Conservation (phyloP, 53 echinoderm and acorn worm genomes). For the Glandiceps talaboti region DNA sequence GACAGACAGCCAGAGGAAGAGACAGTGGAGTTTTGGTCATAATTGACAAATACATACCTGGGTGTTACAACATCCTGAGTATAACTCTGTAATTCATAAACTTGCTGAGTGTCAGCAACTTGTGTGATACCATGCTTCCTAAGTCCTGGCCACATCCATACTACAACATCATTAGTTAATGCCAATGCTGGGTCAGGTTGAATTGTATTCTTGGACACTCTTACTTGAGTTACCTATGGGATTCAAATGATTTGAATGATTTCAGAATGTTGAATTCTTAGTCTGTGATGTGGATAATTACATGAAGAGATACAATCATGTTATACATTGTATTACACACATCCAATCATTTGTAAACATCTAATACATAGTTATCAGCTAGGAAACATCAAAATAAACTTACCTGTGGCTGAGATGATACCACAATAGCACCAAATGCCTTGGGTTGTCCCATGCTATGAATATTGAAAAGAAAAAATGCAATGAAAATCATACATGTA, state of each 20-base stretch:
- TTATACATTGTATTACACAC: too few species aligned
- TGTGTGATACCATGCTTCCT: slow-evolving; percentile 47
- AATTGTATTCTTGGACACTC: slow-evolving; percentile 41
- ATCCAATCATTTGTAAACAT: too few species aligned
- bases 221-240: slow-evolving; percentile 48
- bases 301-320: too few species aligned
- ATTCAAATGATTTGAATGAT: too few species aligned
- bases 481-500: too few species aligned
- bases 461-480: too few species aligned
- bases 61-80: slow-evolving; percentile 62
- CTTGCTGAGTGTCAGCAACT: slow-evolving; percentile 45
- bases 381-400: background rate
- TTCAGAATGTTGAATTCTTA: too few species aligned
- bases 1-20: too few species aligned
- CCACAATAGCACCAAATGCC: slow-evolving; percentile 55
- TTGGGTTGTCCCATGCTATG: slow-evolving; percentile 47
- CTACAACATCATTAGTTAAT: slow-evolving; percentile 47
- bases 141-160: slow-evolving; percentile 68
- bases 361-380: too few species aligned
- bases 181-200: slow-evolving; percentile 58
- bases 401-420: slow-evolving; percentile 49
- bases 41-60: slow-evolving; percentile 20
- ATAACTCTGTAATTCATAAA: slow-evolving; percentile 55
- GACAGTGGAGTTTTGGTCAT: too few species aligned
- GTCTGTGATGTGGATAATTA: too few species aligned